Conservation (phyloP, 2,797 vertebrate genomes). For the Anomalospiza imberbis region DNA sequence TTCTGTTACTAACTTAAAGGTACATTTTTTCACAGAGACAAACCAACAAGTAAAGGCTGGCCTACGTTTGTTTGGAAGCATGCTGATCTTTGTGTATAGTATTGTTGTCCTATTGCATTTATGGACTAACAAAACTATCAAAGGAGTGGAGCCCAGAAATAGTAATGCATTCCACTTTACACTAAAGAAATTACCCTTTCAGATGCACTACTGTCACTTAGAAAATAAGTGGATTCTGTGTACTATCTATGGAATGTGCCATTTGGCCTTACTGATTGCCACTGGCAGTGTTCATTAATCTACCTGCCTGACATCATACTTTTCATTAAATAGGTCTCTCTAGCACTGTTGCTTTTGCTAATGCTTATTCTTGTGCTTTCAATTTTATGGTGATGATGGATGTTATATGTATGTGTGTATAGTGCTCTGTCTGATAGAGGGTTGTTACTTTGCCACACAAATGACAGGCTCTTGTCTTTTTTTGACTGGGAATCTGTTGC, state of each 20-base stretch:
- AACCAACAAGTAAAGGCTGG: background rate
- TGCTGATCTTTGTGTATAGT: fast-evolving
- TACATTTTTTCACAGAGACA: background rate
- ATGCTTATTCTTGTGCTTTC: background rate
- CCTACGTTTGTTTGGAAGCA: background rate
- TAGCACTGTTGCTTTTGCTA: background rate
- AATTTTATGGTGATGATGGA: background rate
- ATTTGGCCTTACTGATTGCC: background rate
- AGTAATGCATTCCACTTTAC: background rate
- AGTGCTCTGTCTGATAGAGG: background rate
- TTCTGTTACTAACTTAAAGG: background rate
- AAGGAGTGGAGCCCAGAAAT: background rate
- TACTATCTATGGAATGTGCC: background rate
- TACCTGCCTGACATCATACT: background rate
- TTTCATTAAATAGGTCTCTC: background rate
- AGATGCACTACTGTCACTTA: background rate
- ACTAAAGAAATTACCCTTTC: background rate
- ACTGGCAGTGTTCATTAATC: background rate
- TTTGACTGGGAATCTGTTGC: background rate
- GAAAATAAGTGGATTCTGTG: background rate
- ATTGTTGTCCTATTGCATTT: background rate
- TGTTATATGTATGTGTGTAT: background rate
- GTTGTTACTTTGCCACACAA: background rate
- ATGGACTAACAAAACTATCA: background rate
- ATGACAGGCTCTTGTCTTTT: background rate